phyloP scores from a whole-genome alignment of 2,888 invertebrate species.

The Chrysotoxum bicinctum region DNA sequence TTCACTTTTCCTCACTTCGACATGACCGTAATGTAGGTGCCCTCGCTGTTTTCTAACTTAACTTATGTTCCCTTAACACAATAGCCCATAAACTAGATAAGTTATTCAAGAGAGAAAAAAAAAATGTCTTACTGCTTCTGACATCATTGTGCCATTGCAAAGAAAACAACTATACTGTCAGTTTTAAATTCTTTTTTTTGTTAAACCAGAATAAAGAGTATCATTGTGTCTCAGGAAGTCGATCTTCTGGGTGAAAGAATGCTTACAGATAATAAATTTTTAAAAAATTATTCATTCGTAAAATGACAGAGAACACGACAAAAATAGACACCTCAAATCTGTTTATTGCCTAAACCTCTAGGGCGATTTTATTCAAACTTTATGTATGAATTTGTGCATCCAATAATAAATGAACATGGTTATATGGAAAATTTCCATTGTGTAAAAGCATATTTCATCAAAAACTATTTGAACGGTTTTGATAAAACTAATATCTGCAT shows the following conservation, averaged over 20 bases:
- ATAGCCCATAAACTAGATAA: constrained; percentile 33
- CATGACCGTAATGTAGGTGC: constrained; percentile 30
- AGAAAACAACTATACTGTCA: constrained; percentile 28
- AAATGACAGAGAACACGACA: too few relatives aligned
- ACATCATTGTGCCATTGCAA: constrained; percentile 49
- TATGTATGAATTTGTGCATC: too few relatives aligned
- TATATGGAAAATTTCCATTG: too few relatives aligned
- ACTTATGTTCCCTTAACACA: constrained; percentile 54
- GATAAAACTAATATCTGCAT: too few relatives aligned
- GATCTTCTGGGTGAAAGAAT: not conserved
- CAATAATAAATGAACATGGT: too few relatives aligned
- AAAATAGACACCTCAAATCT: too few relatives aligned
- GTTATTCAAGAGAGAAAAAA: not conserved
- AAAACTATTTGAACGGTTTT: too few relatives aligned
- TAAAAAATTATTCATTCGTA: too few relatives aligned
- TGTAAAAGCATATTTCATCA: too few relatives aligned
- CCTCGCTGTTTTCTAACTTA: constrained; percentile 31
- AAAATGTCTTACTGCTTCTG: constrained; percentile 32
- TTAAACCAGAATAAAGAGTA: not conserved
- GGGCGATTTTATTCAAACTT: too few relatives aligned
- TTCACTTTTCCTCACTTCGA: constrained; percentile 46
- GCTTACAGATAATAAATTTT: too few relatives aligned
- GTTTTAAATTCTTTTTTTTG: not conserved
- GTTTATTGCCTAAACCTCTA: too few relatives aligned
- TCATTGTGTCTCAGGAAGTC: not conserved